Evolutionary conservation across 2,797 vertebrate genomes (phyloP).

Genomic region (Sebastolobus altivelis): DNA sequence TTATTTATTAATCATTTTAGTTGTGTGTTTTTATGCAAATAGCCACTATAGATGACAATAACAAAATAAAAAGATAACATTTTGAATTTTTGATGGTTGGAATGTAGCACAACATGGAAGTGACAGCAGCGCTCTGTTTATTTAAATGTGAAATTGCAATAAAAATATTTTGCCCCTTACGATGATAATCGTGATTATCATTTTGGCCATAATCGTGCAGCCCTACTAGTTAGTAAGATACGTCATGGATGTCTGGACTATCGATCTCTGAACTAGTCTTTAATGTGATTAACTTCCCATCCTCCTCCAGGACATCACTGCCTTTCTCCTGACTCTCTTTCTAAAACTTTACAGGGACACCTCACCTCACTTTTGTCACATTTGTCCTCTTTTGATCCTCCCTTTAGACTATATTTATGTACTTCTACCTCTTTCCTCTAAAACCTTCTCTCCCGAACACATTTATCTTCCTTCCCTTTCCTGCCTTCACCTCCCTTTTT

Average conservation of each 20-base stretch:
- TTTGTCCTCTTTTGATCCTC: constrained; percentile 12
- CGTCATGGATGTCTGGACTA: not conserved
- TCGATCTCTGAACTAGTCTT: not conserved
- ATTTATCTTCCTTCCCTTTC: constrained; percentile 6
- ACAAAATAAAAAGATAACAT: too few relatives aligned
- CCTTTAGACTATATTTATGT: not conserved
- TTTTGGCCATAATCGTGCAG: too few relatives aligned
- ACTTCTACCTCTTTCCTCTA: constrained; percentile 3
- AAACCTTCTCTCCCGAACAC: not conserved
- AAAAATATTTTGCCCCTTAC: too few relatives aligned
- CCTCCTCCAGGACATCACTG: constrained; percentile 11
- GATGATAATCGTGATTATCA: too few relatives aligned
- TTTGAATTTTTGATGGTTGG: too few relatives aligned
- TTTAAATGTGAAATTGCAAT: too few relatives aligned
- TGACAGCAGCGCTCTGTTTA: too few relatives aligned
- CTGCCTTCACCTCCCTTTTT: not conserved
- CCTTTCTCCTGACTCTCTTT: constrained; percentile 1
- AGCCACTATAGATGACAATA: too few relatives aligned
- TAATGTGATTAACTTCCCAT: not conserved
- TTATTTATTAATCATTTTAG: too few relatives aligned
- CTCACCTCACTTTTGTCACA: constrained; percentile 1
- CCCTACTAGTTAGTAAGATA: not conserved
- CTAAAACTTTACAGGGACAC: constrained; percentile 5
- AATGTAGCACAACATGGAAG: too few relatives aligned
- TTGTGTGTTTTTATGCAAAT: too few relatives aligned